phyloP scores from a whole-genome alignment of 2,888 invertebrate species.

The Patella caerulea region DNA sequence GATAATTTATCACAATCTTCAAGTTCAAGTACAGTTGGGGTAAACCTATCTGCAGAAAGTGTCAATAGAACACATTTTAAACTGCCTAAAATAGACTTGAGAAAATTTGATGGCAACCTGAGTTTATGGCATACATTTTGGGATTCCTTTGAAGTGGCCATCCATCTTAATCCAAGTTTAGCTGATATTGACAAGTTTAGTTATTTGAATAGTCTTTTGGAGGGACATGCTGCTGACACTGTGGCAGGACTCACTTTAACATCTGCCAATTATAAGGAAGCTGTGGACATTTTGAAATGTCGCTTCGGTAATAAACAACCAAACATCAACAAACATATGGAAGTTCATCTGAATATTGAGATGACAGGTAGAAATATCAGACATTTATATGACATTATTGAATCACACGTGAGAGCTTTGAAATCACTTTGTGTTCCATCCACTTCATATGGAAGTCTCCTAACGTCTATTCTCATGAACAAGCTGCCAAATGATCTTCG shows the following conservation, averaged over 20 bases:
- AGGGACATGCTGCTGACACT: background rate
- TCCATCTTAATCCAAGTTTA: background rate
- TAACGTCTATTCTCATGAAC: background rate
- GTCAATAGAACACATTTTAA: background rate
- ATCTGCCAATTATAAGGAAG: background rate
- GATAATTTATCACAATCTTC: too few species aligned
- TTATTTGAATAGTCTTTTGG: background rate
- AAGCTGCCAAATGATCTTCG: background rate
- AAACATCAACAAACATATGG: background rate
- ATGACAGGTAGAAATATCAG: background rate
- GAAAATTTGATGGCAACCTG: slow-evolving; percentile 1
- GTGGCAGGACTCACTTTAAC: background rate
- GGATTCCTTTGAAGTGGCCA: background rate
- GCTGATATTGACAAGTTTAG: background rate
- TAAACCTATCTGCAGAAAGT: too few species aligned
- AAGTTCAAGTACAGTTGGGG: too few species aligned
- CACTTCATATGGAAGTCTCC: background rate
- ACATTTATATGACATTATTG: background rate
- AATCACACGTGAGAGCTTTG: background rate
- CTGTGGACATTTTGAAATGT: background rate
- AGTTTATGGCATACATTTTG: background rate
- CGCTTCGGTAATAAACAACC: background rate
- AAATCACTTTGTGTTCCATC: background rate
- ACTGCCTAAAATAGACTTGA: background rate
- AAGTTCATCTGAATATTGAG: background rate